Conservation (phyloP, 35 echinoderm and acorn worm species). For the Acanthaster planci region DNA sequence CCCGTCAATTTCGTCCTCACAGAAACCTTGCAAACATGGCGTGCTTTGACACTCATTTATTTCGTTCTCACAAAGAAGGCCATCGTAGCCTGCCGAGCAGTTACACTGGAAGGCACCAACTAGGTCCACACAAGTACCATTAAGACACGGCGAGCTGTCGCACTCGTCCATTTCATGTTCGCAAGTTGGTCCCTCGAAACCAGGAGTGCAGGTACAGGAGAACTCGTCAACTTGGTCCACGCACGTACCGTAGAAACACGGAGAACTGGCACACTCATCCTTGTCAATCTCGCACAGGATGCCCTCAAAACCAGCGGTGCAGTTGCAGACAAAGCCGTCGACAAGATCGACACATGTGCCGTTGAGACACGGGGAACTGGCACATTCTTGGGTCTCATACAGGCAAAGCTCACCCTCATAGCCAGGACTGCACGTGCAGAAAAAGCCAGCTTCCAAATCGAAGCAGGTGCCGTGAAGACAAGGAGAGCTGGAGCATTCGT, state of each 20-base stretch:
- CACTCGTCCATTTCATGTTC: constrained; percentile 74
- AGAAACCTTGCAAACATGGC: constrained; percentile 36
- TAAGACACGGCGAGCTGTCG: constrained; percentile 41
- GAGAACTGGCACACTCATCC: constrained; percentile 75
- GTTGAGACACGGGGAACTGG: constrained; percentile 49
- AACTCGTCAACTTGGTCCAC: constrained; percentile 35
- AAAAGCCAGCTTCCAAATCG: constrained; percentile 27
- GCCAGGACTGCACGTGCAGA: constrained; percentile 14
- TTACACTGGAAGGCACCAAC: constrained; percentile 39
- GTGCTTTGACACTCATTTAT: constrained; percentile 40
- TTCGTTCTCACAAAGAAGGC: constrained; percentile 30
- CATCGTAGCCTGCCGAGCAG: constrained; percentile 36
- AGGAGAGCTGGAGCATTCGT: constrained; percentile 74
- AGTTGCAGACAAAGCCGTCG: constrained; percentile 76
- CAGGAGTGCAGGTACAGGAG: constrained; percentile 10
- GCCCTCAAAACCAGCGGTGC: constrained; percentile 67
- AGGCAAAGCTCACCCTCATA: constrained; percentile 49
- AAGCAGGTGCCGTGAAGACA: constrained; percentile 64
- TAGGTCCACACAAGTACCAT: constrained; percentile 63
- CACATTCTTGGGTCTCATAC: constrained; percentile 56
- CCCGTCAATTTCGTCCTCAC: constrained; percentile 1
- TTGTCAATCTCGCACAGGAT: constrained; percentile 50
- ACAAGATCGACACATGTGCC: constrained; percentile 59
- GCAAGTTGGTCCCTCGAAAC: constrained; percentile 47
- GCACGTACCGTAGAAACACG: constrained; percentile 68